Evolutionary conservation across 1,140 invertebrate species (phyloP).

Genomic region (Aphaenogaster floridana): DNA sequence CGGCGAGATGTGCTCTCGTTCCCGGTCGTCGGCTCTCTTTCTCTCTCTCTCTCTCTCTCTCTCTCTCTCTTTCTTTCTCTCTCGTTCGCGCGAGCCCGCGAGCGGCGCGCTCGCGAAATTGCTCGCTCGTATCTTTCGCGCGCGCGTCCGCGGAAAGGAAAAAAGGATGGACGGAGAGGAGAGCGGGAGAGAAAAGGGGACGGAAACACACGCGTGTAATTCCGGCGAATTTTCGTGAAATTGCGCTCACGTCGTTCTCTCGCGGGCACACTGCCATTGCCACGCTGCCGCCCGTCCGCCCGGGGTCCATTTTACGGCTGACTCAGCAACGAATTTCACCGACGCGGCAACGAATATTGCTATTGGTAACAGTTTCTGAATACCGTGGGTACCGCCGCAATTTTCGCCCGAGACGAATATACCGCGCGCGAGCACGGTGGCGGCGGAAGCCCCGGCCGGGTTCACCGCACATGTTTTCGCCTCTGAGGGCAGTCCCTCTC

Average conservation of each 20-base stretch:
- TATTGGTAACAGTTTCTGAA: slow-evolving; percentile 64
- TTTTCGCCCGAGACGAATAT: slow-evolving; percentile 60
- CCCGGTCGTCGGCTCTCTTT: background rate
- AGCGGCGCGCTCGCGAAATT: slow-evolving; percentile 28
- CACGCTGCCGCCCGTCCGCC: slow-evolving; percentile 35
- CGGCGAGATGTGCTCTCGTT: background rate
- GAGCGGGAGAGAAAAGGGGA: background rate
- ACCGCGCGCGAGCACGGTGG: slow-evolving; percentile 12
- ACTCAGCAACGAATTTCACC: slow-evolving; percentile 64
- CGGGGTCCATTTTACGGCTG: slow-evolving; percentile 60
- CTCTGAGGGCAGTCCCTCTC: background rate
- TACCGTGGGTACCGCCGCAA: slow-evolving; percentile 54
- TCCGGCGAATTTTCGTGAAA: slow-evolving; percentile 52
- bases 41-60: background rate
- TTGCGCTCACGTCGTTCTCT: slow-evolving; percentile 56
- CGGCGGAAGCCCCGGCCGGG: slow-evolving; percentile 3
- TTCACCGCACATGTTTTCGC: slow-evolving; percentile 57
- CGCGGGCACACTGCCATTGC: slow-evolving; percentile 56
- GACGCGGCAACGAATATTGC: slow-evolving; percentile 63
- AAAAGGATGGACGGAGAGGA: background rate
- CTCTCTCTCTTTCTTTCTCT: background rate
- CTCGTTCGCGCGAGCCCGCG: slow-evolving; percentile 9
- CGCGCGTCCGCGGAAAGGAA: background rate
- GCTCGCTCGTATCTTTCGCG: slow-evolving; percentile 17
- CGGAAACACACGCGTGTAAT: slow-evolving; percentile 58